These are phyloP conservation scores for Apodemus agrarius DNA, from an alignment of 2,797 vertebrate genomes.

Conservation along the genomic window DNA sequence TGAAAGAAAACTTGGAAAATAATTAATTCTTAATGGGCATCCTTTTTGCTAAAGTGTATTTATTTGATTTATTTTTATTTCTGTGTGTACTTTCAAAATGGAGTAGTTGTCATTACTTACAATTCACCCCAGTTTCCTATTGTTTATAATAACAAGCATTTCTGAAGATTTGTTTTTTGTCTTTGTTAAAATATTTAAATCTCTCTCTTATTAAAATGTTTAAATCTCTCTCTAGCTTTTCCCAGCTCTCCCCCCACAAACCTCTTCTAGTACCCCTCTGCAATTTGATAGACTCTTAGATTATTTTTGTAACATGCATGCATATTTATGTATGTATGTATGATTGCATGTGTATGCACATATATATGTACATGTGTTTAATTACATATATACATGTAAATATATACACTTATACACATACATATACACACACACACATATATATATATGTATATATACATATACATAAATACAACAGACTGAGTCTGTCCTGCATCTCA, in stretches of 20 bases:
- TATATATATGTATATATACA: neutral
- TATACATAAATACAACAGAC: no score
- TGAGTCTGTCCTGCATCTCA: neutral
- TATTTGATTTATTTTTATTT: neutral
- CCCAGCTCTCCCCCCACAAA: neutral
- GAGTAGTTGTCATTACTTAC: neutral
- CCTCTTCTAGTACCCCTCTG: neutral
- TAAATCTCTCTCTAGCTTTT: neutral
- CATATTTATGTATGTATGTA: no score
- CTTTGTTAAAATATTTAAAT: neutral
- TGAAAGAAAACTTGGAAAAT: neutral
- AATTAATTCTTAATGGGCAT: conserved; percentile 7
- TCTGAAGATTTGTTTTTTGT: neutral
- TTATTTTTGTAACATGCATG: neutral
- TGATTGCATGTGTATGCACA: no score
- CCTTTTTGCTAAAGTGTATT: neutral
- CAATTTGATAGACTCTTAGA: neutral
- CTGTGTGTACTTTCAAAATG: neutral
- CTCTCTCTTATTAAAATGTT: neutral
- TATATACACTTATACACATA: no score
- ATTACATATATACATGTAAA: neutral
- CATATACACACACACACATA: neutral
- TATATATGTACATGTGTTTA: no score
- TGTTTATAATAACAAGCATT: neutral
- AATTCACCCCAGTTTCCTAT: neutral